Evolutionary conservation across 1,140 invertebrate species (phyloP).

Genomic region (Trichoplusia ni): DNA sequence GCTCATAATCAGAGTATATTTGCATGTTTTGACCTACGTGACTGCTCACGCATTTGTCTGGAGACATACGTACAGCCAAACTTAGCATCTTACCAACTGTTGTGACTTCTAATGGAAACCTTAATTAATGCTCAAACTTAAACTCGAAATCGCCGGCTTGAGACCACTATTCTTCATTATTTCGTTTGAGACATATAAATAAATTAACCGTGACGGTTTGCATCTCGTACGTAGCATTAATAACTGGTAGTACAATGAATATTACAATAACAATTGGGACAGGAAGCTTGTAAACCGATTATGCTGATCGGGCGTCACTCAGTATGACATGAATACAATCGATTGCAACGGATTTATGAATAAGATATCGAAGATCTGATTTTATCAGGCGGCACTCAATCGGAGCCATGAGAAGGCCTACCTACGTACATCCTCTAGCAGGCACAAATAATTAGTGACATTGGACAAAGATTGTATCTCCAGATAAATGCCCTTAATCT

Average conservation of each 20-base stretch:
- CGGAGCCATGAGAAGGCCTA: conserved; percentile 39
- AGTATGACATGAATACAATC: conserved; percentile 65
- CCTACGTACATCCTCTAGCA: conserved; percentile 18
- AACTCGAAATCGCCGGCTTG: conserved; percentile 33
- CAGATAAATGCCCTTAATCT: conserved; percentile 13
- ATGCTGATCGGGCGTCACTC: conserved; percentile 68
- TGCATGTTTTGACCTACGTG: conserved; percentile 41
- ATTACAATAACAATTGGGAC: conserved; percentile 72
- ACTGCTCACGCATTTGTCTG: conserved; percentile 35
- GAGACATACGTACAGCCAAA: conserved; percentile 44
- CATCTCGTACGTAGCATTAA: conserved; percentile 61
- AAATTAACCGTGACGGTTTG: conserved; percentile 51
- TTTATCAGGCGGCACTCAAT: conserved; percentile 51
- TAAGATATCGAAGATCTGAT: conserved; percentile 60
- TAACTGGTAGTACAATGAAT: conserved; percentile 70
- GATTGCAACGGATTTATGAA: conserved; percentile 58
- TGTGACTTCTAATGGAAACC: conserved; percentile 33
- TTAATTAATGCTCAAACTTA: conserved; percentile 46
- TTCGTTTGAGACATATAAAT: conserved; percentile 32
- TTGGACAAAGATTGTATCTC: conserved; percentile 18
- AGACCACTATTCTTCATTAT: conserved; percentile 45
- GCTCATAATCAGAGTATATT: conserved; percentile 42
- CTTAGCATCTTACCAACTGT: conserved; percentile 38
- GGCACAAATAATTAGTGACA: conserved; percentile 22
- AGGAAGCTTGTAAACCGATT: conserved; percentile 73